Base-by-base conservation (phyloP, 2,113 vertebrate species). In the Centropus bengalensis region DNA sequence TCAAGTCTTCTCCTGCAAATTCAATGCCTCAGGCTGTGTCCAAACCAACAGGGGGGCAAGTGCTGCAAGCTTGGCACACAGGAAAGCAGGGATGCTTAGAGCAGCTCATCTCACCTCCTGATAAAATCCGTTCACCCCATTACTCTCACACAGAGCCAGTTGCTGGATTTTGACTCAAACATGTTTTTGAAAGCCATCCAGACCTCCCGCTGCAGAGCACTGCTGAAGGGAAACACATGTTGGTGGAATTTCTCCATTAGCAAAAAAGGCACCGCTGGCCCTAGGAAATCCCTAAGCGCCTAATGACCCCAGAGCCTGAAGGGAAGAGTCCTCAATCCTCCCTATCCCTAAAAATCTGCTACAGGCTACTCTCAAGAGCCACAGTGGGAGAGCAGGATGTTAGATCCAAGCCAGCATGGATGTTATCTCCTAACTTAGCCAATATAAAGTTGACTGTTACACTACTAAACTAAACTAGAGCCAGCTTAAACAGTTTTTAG, bases 171-270 rank as follows among this genome's bases (percentile, higher is more conserved):
- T 49, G 49, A 64, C 64, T 93, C 60, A 40, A 93, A 27, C 23
- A 13, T 0, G 0, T 54, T 86, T 93, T 58, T 93, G 79, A 93
- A 88, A 95, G 69, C 30, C 64, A 40, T 83, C 60, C 89, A 89
- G 77, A 28, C 55, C 59, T 77, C 85, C 88, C 0, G 0, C 16
- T 26, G 55, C 56, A 74, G 56, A 80, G 82, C 71, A 55, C 4
- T 2, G 0, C 80, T 83, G 88, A 93, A 92, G 66, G 69, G 73
- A 94, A 96, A 92, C 86, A 81, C 88, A 66, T 74, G 86, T 51
- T 3, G 2, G 44, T 68, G 88, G 92, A 93, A 96, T 93, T 88
- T 90, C 86, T 63, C 26, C 73, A 20, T 63, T 52, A 52, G 47
- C 1, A 11, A 82, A 87, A 85, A 94, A 95, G 58, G 87, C 70